Base-by-base conservation (phyloP, 2,888 invertebrate species). In the Hololepta plana region DNA sequence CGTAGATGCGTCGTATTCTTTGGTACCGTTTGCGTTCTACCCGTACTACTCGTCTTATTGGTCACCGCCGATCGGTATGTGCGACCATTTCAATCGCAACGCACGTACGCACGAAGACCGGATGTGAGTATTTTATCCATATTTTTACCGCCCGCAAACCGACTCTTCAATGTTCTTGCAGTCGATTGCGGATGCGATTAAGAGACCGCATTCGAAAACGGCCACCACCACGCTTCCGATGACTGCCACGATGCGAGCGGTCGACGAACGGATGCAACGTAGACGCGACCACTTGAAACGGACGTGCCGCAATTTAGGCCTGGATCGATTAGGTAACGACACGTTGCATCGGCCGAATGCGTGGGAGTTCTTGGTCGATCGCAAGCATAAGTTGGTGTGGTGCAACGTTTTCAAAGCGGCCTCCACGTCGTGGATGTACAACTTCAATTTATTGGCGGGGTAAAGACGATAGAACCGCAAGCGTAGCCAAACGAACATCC, bases 371-470 rank as follows among this genome's bases (percentile, higher is more conserved):
- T 64, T 84, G 45, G 73, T 82, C 42, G 77, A 77, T 53, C 64
- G 67, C 38, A 73, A 79, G 46, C 71, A 81, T 50, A 77, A 75
- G 47, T 63, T 82, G 28, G 74, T 82, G 47, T 82, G 82, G 82
- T 79, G 79, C 49, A 79, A 79, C 46, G 70, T 79, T 33, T 79
- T 79, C 49, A 79, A 79, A 60, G 77, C 79, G 4, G 80, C 79
- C 3, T 84, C 84, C n/a, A 81, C 84, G 10, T 82, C 84, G 1
- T 85, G 85, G 84, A 81, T 85, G 75, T 82, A 82, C 55, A 84
- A 84, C 55, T 84, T 85, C 55, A 82, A 84, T 53, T 56, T 81
- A 27, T 67, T 85, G 53, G 82, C 82, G 5, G 84, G 84, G 55
- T 64, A 53, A 45, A 43, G 32, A 15, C 13, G 23, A 17, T 17